Conservation (phyloP, 2,113 vertebrate genomes). For the Ranitomeya imitator region DNA sequence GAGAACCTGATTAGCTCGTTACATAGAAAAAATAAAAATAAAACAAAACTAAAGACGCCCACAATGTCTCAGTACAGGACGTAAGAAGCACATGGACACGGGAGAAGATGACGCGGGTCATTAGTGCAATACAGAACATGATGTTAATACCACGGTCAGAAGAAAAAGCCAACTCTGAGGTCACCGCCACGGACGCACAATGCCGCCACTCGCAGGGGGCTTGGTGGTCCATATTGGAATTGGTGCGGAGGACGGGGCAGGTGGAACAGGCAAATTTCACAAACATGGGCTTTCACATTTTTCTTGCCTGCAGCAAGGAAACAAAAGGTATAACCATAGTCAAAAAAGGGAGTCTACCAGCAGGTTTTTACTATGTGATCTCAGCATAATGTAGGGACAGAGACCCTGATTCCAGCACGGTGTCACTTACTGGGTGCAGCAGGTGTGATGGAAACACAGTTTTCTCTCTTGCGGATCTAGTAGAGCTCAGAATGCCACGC, state of each 20-base stretch:
- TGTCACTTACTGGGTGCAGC: no score
- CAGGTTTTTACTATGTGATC: no score
- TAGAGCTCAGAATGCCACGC: no score
- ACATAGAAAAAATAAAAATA: neutral
- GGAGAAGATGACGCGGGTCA: conserved; percentile 11
- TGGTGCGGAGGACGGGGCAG: neutral
- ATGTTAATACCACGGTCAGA: conserved; percentile 21
- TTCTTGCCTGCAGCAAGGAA: neutral
- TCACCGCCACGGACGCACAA: conserved; percentile 13
- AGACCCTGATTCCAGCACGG: no score
- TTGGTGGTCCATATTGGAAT: neutral
- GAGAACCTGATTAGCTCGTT: neutral
- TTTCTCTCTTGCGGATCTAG: no score
- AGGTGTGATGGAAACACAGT: no score
- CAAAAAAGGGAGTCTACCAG: neutral
- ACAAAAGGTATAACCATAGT: neutral
- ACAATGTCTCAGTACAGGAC: neutral
- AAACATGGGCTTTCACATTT: neutral
- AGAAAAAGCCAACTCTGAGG: neutral
- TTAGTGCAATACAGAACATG: conserved; percentile 40
- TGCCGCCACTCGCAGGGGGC: neutral
- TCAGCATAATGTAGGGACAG: no score
- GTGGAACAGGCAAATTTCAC: neutral
- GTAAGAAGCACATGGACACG: neutral
- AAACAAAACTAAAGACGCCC: neutral